phyloP scores from a whole-genome alignment of 2,113 vertebrate species.

The western clawed frog (Xenopus tropicalis) region UCB_Xtro_10.0 CM004445.2:139336501-139337000 shows the following conservation, averaged over 20 bases:
- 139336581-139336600: slow-evolving; percentile 32
- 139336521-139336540: background rate
- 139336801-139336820: background rate
- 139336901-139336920: background rate
- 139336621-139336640: too few relatives aligned
- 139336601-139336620: slow-evolving; percentile 14
- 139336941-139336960: too few relatives aligned
- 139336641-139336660: slow-evolving; percentile 26
- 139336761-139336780: background rate
- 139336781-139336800: background rate
- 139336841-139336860: slow-evolving; percentile 1
- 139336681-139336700: too few relatives aligned
- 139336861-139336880: background rate
- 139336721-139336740: background rate
- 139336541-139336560: background rate
- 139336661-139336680: too few relatives aligned
- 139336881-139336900: too few relatives aligned
- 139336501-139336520: slow-evolving; percentile 1
- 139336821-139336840: background rate
- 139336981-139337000: slow-evolving; percentile 1
- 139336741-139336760: slow-evolving; percentile 9
- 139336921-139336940: background rate
- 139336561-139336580: too few relatives aligned
- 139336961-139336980: background rate
- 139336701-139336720: slow-evolving; percentile 9